A percentile compares a stretch with the other conserved stretches of the same genome.
These are phyloP conservation scores for Anthopleura xanthogrammica DNA, from an alignment of 92 coral and sea anemone species.

Conservation along the genomic window DNA sequence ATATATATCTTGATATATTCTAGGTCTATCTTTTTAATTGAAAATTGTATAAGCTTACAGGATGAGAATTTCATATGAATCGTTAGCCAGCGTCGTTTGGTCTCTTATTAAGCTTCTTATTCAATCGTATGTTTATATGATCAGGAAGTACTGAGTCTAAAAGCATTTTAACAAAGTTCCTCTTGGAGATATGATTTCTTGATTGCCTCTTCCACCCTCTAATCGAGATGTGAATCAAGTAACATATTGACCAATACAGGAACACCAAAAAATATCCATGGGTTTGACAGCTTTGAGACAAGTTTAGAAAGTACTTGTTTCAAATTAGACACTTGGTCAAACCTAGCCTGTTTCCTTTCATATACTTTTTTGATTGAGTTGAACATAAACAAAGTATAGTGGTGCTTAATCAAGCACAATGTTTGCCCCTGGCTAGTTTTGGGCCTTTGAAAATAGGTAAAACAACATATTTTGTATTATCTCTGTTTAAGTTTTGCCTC, in stretches of 20 bases:
- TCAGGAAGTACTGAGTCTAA: neutral
- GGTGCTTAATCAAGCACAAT: neutral
- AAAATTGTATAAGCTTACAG: neutral
- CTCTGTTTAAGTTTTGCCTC: neutral
- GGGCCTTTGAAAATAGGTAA: neutral
- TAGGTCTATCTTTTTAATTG: too few relatives aligned
- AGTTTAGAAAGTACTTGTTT: neutral
- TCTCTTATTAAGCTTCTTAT: neutral
- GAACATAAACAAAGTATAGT: neutral
- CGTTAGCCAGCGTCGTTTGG: neutral
- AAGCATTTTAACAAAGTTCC: conserved; percentile 2
- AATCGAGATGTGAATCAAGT: neutral
- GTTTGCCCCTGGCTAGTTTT: neutral
- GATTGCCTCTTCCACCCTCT: neutral
- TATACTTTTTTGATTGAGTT: neutral
- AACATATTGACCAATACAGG: neutral
- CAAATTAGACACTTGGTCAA: neutral
- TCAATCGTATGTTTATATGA: neutral
- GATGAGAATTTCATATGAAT: too few relatives aligned
- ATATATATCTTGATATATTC: too few relatives aligned
- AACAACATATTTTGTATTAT: too few relatives aligned
- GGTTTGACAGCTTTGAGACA: neutral
- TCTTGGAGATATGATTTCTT: neutral
- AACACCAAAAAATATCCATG: neutral
- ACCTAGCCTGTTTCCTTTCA: neutral